Base-by-base conservation (phyloP, 2,797 vertebrate species). In the Podarcis lilfordi region DNA sequence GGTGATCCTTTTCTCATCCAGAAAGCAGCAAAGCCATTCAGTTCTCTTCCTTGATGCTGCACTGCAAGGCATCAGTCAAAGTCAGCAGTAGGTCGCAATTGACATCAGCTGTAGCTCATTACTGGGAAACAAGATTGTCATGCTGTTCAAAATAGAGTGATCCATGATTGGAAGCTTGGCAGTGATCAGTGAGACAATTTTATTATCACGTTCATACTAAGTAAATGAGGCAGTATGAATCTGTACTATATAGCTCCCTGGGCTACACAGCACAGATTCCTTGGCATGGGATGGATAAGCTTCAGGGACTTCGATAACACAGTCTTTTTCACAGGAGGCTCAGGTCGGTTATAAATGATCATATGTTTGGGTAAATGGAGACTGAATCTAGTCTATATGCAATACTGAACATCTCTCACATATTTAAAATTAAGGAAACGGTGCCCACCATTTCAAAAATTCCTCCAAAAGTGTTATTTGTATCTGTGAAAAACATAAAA, bases 311-410 rank as follows among this genome's bases (percentile, higher is more conserved):
- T 15, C 69, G 61, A 88, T 85, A 61, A 59, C 55, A 15, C 50
- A 27, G 88, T 89, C 88, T 92, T 85, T 83, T 59, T 86, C 69
- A 61, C 79, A 19, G 9, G 80, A 90, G 55, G 68, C 87, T 91
- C 15, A 0, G 8, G 45, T 87, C 85, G 19, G 40, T 32, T 0
- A 0, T 87, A 90, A 92, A 93, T 15, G 82, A 13, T 61, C 21
- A 50, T 43, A 55, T 79, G 77, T 84, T 83, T 81, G 59, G 43
- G 35, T 82, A 80, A 37, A 8, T 43, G 64, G 21, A 25, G 72
- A 11, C 59, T 32, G 59, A 85, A 80, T 19, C 13, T 29, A n/a
- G 15, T n/a, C 29, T 81, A 40, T 40, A 0, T 0, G 27, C 15
- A 37, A 35, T 75, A 76, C 77, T 50, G 50, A 72, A 81, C 45